Conservation (phyloP, 2,113 vertebrate species). For the Phrynosoma blainvillii region DNA sequence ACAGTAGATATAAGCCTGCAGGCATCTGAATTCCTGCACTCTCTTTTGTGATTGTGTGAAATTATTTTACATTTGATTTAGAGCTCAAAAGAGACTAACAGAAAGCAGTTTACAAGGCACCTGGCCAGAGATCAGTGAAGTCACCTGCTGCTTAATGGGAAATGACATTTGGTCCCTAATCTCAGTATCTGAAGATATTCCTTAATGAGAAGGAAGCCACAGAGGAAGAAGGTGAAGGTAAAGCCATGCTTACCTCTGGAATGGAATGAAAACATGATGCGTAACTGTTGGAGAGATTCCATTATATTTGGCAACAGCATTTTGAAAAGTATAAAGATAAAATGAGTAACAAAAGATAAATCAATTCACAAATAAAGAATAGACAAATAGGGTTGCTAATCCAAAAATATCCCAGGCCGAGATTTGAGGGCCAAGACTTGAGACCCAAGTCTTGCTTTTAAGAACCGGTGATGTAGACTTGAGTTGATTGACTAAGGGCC, state of each 20-base stretch:
- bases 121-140: slow-evolving; percentile 20
- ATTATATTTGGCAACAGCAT: too few relatives aligned
- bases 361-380: too few relatives aligned
- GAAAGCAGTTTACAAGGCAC: neutral
- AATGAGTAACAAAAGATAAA: too few relatives aligned
- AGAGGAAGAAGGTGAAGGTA: neutral
- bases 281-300: too few relatives aligned
- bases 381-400: too few relatives aligned
- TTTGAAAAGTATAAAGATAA: too few relatives aligned
- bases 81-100: slow-evolving; percentile 1
- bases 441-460: too few relatives aligned
- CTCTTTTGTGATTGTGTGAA: slow-evolving; percentile 23
- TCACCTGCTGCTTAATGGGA: slow-evolving; percentile 10
- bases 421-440: too few relatives aligned
- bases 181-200: neutral
- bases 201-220: neutral
- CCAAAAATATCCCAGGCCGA: too few relatives aligned
- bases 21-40: slow-evolving; percentile 22
- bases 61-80: slow-evolving; percentile 19
- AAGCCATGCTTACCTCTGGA: neutral
- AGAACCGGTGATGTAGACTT: too few relatives aligned
- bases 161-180: neutral
- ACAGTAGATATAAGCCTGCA: neutral
- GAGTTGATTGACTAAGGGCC: too few relatives aligned
- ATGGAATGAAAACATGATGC: too few relatives aligned